These are phyloP conservation scores for Linurgus olivaceus DNA, from an alignment of 2,797 vertebrate species.

Conservation along the genomic window DNA sequence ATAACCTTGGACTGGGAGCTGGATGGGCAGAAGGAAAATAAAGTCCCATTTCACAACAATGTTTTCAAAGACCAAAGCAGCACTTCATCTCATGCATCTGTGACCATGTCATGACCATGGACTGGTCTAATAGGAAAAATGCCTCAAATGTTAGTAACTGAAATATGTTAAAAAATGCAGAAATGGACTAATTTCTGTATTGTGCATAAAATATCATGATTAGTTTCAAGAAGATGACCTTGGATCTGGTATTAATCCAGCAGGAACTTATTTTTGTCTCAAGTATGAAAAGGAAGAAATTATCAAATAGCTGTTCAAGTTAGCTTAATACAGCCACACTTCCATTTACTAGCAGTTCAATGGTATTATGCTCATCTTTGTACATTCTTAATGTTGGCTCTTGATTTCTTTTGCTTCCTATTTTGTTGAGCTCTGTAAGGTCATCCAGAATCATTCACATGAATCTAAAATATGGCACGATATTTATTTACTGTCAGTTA, in stretches of 20 bases:
- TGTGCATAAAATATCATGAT: not conserved
- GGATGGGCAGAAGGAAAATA: not conserved
- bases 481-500: conserved; percentile 1
- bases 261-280: not conserved
- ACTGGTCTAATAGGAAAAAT: not conserved
- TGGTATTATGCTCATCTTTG: not conserved
- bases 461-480: not conserved
- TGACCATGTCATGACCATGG: not conserved
- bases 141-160: not conserved
- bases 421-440: not conserved
- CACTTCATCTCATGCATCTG: not conserved
- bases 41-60: not conserved
- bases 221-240: not conserved
- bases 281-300: not conserved
- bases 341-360: not conserved
- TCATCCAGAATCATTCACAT: not conserved
- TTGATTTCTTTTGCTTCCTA: not conserved
- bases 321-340: not conserved
- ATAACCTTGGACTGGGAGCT: not conserved
- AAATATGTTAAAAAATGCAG: not conserved
- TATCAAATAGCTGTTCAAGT: not conserved
- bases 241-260: not conserved
- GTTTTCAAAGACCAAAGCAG: not conserved
- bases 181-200: not conserved
- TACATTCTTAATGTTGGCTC: not conserved